Base-by-base conservation (phyloP, 1,140 invertebrate species). In the Drosophila elegans region DNA sequence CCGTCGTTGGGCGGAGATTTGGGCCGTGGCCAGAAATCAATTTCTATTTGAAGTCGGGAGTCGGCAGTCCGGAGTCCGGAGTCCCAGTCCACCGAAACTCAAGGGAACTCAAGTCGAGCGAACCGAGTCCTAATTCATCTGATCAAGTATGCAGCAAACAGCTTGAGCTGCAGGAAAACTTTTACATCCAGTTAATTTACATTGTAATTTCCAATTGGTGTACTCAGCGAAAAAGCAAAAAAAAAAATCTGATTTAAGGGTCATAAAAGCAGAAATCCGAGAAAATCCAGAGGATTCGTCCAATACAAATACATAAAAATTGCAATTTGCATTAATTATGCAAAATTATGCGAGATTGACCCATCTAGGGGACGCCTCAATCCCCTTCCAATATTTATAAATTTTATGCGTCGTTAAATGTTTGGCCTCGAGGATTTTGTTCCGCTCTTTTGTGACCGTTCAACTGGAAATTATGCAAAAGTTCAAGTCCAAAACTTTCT, bases 391-490 rank as follows among this genome's bases (percentile, higher is more conserved):
- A 79, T 82, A 78, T 82, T 82, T 82, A 74, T 74, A 83, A 64
- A 78, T 78, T 83, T 83, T 83, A 83, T 82, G 80, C 80, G 52
- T 83, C 80, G 74, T 75, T 83, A 78, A 83, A 83, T 78, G 74
- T 64, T 81, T 77, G 67, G 51, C 21, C 63, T 68, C 51, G 32
- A 53, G 67, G 46, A 25, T 45, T 78, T 73, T 71, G 41, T 39
- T 69, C 51, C 62, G 41, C 60, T 66, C 44, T 64, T 61, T 67
- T 71, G 54, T 49, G 59, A 64, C 55, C 69, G 51, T 81, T 82
- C 74, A 82, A 82, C 74, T 74, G 80, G 44, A 78, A 82, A 83
- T 82, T 82, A 83, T 82, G 74, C 80, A 67, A 74, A 78, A 74
- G 69, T 69, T 80, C 41, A 68, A 79, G 78, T 75, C 52, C 44